Evolutionary conservation across 1,140 invertebrate species (phyloP), one percentile per base, ranked within the genome.

Genomic region (Hyposmocoma kahamanoa): DNA sequence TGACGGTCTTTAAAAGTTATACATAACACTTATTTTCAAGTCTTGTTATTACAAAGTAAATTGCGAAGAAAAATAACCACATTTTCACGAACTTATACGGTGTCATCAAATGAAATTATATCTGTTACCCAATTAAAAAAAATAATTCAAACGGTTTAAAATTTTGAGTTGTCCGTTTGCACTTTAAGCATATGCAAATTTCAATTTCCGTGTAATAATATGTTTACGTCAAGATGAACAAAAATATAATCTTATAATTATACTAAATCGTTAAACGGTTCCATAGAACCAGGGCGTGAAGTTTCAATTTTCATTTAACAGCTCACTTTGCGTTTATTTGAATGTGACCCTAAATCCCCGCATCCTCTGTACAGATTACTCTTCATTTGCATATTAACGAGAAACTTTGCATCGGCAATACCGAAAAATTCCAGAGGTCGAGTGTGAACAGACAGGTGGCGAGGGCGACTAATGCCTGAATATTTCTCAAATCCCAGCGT

Each of bases 321-420:
- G 47, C 30, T 45, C 51, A 53, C 51, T 62, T 54, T 45, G 56
- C 58, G 60, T 67, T n/a, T 67, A 67, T 65, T 61, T 57, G 56
- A 70, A 74, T 70, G 66, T 73, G 66, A 73, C 72, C 69, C 66
- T 70, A 68, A 75, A 65, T 69, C 64, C 47, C 53, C 42, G 56
- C 53, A 59, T 73, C 70, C 66, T 72, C 67, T 56, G 62, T 58
- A 52, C 72, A 71, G 75, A 74, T 72, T 69, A 75, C 67, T 76
- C 63, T 75, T 73, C 75, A 80, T 80, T 80, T 80, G 70, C 76
- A 80, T 80, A 77, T 72, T 80, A 80, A 80, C 73, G 70, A 80
- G 76, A 80, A 75, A 80, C 72, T 80, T 72, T 77, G 76, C 72
- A 72, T 75, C 66, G 62, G 56, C 53, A 59, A 63, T 69, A 67